Conservation (phyloP, 2,797 vertebrate genomes). For the Poeciliopsis presidionis region DNA sequence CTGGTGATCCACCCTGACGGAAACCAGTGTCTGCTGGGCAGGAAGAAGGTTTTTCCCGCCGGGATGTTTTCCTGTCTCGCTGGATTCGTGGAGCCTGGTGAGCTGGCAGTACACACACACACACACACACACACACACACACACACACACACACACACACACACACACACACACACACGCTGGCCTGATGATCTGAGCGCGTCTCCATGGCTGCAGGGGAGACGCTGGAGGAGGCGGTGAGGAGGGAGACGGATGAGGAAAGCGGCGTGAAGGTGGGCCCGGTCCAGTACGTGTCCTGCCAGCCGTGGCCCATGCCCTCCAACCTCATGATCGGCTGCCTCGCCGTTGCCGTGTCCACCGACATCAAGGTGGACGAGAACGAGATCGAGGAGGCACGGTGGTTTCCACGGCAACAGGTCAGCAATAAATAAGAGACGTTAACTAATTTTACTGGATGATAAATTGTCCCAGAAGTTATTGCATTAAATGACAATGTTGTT, state of each 20-base stretch:
- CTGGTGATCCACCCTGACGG: conserved; percentile 93
- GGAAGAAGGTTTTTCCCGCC: conserved; percentile 89
- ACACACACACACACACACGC: too few relatives aligned
- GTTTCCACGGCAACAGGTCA: conserved; percentile 93
- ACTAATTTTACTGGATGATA: too few relatives aligned
- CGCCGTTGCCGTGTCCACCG: conserved; percentile 87
- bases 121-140: too few relatives aligned
- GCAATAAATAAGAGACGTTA: neutral
- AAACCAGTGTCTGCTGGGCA: conserved; percentile 91
- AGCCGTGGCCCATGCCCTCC: conserved; percentile 97
- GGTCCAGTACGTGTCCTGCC: conserved; percentile 90
- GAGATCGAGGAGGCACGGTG: conserved; percentile 95
- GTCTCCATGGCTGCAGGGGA: conserved; percentile 79
- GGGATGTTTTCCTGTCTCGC: conserved; percentile 94
- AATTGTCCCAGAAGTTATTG: too few relatives aligned
- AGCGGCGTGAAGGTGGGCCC: conserved; percentile 88
- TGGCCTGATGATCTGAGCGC: neutral
- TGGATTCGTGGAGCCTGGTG: conserved; percentile 95
- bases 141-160: too few relatives aligned
- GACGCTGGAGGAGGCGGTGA: conserved; percentile 90
- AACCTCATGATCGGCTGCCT: conserved; percentile 95
- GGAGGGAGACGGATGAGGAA: conserved; percentile 93
- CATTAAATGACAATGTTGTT: too few relatives aligned
- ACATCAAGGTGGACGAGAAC: conserved; percentile 89
- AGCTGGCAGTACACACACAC: neutral